Evolutionary conservation across 2,888 invertebrate genomes (phyloP).

Genomic region (Himalopsyche anomala): DNA sequence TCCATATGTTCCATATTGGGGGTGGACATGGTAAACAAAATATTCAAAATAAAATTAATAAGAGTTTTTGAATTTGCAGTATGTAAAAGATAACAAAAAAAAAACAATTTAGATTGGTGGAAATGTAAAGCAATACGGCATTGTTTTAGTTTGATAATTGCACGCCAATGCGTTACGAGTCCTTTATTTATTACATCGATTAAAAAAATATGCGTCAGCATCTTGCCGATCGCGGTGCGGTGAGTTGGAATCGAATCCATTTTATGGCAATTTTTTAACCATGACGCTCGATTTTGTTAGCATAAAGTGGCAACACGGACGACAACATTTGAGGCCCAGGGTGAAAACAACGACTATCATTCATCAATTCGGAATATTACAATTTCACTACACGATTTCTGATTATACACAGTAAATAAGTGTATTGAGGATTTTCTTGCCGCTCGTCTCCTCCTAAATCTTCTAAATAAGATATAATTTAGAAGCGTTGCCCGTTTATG

Average conservation of each 20-base stretch:
- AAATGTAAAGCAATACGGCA: too few relatives aligned
- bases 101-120: too few relatives aligned
- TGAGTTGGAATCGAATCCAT: slow-evolving; percentile 38
- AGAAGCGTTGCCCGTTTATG: too few relatives aligned
- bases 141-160: neutral
- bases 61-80: too few relatives aligned
- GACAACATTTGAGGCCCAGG: slow-evolving; percentile 27
- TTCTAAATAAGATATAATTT: too few relatives aligned
- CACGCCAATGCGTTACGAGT: slow-evolving; percentile 23
- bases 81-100: too few relatives aligned
- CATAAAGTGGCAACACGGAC: slow-evolving; percentile 14
- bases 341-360: neutral
- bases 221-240: slow-evolving; percentile 10
- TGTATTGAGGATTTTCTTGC: too few relatives aligned
- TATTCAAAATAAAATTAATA: too few relatives aligned
- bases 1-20: too few relatives aligned
- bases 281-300: slow-evolving; percentile 24
- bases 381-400: neutral
- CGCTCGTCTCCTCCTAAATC: too few relatives aligned
- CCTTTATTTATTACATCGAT: slow-evolving; percentile 28
- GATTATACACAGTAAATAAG: neutral
- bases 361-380: neutral
- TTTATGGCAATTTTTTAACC: slow-evolving; percentile 36
- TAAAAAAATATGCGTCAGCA: slow-evolving; percentile 42
- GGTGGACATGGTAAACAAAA: too few relatives aligned